Percentiles rank a stretch among this genome's conserved stretches.
phyloP scores from a whole-genome alignment of 2,888 invertebrate species.

The Holacanthella duospinosa region DNA sequence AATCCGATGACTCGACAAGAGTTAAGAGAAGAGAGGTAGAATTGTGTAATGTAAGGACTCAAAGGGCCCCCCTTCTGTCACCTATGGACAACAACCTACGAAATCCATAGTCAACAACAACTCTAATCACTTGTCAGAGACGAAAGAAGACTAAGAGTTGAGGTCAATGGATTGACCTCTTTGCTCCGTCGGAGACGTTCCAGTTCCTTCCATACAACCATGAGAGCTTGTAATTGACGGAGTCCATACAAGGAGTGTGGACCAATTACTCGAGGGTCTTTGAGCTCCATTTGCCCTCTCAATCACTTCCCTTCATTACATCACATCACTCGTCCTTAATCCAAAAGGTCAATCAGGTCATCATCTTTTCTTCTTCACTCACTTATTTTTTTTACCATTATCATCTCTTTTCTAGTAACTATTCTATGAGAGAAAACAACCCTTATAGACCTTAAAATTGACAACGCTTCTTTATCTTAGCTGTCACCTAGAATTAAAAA shows the following conservation, averaged over 20 bases:
- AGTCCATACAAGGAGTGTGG: constrained; percentile 4
- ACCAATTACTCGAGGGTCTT: constrained; percentile 3
- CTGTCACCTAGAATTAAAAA: no score
- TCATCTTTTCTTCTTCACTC: neutral
- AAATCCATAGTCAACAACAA: neutral
- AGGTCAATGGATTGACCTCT: constrained; percentile 5
- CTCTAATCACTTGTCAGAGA: neutral
- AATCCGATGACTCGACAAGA: neutral
- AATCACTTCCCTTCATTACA: neutral
- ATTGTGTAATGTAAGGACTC: neutral
- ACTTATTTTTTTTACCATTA: no score
- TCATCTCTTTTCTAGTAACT: no score
- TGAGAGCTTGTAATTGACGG: neutral
- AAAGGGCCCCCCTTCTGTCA: neutral
- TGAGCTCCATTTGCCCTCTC: neutral
- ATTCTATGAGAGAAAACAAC: no score
- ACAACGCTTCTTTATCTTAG: no score
- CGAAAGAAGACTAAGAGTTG: neutral
- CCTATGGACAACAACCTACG: neutral
- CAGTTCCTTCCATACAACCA: neutral
- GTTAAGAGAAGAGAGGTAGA: no score
- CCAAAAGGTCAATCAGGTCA: constrained; percentile 1
- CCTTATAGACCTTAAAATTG: no score
- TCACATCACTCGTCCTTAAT: neutral
- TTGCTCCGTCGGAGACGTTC: neutral